These are phyloP conservation scores for Molossus alvarezi DNA, from an alignment of 2,797 vertebrate genomes.

Conservation along the genomic window DNA sequence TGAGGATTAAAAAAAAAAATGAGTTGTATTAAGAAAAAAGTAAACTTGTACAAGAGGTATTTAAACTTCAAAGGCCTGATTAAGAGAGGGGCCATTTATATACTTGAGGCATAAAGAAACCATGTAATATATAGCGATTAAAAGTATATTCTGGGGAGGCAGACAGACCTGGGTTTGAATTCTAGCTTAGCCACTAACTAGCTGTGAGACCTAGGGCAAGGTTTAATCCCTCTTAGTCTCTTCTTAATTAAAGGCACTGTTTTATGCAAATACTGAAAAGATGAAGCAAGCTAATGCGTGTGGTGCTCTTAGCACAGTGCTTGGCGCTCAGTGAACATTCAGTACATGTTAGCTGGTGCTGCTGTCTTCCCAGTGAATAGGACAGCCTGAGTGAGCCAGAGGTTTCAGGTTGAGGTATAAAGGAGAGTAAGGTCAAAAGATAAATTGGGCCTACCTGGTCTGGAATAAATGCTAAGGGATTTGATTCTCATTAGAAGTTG, in stretches of 20 bases:
- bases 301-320: background rate
- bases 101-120: conserved; percentile 12
- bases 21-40: conserved; percentile 9
- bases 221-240: background rate
- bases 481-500: conserved; percentile 56
- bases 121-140: background rate
- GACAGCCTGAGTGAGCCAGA: background rate
- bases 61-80: conserved; percentile 32
- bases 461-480: conserved; percentile 9
- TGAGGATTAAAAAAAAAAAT: background rate
- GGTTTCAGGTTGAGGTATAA: conserved; percentile 26
- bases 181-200: background rate
- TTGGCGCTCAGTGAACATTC: background rate
- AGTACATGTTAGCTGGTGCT: background rate
- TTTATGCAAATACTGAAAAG: background rate
- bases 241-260: background rate
- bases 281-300: background rate
- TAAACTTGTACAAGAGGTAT: conserved; percentile 16
- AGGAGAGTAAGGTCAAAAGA: background rate
- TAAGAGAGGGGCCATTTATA: background rate
- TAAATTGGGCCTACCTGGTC: background rate
- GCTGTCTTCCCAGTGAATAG: background rate
- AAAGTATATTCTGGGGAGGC: conserved; percentile 36
- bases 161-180: conserved; percentile 9
- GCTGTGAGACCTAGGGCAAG: background rate